Evolutionary conservation across 2,888 invertebrate genomes (phyloP).

Genomic region (Microdon myrmicae): DNA sequence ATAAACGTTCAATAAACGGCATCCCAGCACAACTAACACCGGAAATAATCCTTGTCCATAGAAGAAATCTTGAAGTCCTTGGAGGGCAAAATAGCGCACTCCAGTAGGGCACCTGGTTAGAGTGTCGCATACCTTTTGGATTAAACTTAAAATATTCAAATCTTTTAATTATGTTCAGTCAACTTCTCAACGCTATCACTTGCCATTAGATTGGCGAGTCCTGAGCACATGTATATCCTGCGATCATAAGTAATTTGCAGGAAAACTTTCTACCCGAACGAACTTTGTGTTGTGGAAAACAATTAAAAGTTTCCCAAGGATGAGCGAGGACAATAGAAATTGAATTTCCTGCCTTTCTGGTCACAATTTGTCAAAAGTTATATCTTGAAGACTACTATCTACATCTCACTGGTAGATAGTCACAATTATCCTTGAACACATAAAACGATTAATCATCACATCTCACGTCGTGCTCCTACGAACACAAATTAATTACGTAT

Average conservation of each 20-base stretch:
- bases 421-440: background rate
- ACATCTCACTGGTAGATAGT: no score
- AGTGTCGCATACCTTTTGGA: conserved; percentile 16
- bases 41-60: conserved; percentile 24
- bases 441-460: conserved; percentile 17
- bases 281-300: background rate
- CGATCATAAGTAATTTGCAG: background rate
- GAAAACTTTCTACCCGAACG: background rate
- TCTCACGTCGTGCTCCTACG: background rate
- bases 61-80: conserved; percentile 20
- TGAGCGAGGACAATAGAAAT: background rate
- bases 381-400: no score
- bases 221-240: background rate
- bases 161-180: conserved; percentile 41
- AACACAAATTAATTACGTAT: conserved; percentile 9
- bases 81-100: conserved; percentile 4
- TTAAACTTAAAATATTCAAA: conserved; percentile 41
- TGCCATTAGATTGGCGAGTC: conserved; percentile 5
- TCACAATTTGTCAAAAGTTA: background rate
- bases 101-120: background rate
- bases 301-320: conserved; percentile 5
- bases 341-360: no score
- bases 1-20: conserved; percentile 35
- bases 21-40: conserved; percentile 10
- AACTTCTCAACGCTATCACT: conserved; percentile 30